Percentiles rank a stretch among this genome's conserved stretches.
Conservation (phyloP, 2,797 vertebrate genomes). For the Pseudocheirus occidentalis region DNA sequence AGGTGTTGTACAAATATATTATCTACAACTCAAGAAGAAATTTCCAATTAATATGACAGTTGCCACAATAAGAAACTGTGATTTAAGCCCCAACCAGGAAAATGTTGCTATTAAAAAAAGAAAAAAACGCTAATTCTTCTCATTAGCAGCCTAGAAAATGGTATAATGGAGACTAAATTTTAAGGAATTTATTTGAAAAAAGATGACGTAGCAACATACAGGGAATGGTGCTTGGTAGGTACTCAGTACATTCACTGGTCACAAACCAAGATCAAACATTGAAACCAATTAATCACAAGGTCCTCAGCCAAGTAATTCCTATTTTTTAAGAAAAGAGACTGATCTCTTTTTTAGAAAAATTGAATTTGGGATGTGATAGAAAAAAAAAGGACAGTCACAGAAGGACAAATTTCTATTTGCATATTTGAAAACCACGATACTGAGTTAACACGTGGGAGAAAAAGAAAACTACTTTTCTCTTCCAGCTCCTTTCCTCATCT, state of each 20-base stretch:
- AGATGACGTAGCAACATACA: neutral
- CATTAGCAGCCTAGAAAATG: neutral
- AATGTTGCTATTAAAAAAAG: neutral
- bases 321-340: neutral
- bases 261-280: neutral
- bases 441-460: slow-evolving; percentile 6
- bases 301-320: neutral
- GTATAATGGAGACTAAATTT: neutral
- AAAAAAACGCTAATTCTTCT: neutral
- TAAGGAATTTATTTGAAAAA: slow-evolving; percentile 44
- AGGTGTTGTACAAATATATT: no score
- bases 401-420: neutral
- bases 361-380: neutral
- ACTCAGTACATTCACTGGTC: neutral
- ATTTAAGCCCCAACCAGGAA: neutral
- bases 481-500: neutral
- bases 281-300: neutral
- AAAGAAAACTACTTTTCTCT: slow-evolving; percentile 4
- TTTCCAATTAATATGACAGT: slow-evolving; percentile 19
- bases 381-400: neutral
- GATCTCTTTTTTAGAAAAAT: neutral
- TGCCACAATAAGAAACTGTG: neutral
- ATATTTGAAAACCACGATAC: slow-evolving; percentile 27
- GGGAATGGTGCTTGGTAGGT: neutral
- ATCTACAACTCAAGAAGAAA: no score